phyloP scores from a whole-genome alignment of 2,888 invertebrate genomes.

The Meta bourneti region DNA sequence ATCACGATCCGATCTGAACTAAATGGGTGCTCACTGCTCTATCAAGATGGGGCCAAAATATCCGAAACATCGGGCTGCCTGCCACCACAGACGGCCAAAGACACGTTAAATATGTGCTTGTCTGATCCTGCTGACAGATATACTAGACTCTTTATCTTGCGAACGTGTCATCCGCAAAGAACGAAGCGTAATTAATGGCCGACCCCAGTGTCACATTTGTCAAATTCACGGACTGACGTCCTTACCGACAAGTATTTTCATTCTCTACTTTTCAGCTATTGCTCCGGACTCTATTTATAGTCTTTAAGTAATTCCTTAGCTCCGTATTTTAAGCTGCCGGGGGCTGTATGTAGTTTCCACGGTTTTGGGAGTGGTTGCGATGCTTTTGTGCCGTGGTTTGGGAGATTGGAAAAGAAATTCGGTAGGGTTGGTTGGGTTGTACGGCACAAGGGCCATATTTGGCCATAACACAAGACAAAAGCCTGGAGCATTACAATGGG shows the following conservation, averaged over 20 bases:
- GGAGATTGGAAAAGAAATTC: too few relatives aligned
- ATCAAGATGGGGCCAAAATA: conserved; percentile 44
- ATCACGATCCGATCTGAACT: conserved; percentile 7
- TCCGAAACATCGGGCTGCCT: conserved; percentile 8
- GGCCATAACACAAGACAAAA: too few relatives aligned
- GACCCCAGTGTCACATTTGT: conserved; percentile 51
- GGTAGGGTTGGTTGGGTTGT: too few relatives aligned
- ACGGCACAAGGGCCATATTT: too few relatives aligned
- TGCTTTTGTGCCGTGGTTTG: too few relatives aligned
- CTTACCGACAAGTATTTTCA: conserved; percentile 32
- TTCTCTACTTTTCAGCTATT: conserved; percentile 35
- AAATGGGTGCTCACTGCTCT: conserved; percentile 24
- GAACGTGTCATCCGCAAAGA: conserved; percentile 36
- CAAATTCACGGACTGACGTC: conserved; percentile 39
- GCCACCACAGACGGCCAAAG: conserved; percentile 18
- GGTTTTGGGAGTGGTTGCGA: neutral
- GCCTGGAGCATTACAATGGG: too few relatives aligned
- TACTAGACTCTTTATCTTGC: conserved; percentile 22
- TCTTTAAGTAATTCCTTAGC: conserved; percentile 9
- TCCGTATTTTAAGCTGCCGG: neutral
- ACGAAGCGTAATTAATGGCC: conserved; percentile 36
- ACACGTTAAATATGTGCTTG: conserved; percentile 53
- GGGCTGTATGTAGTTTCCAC: neutral
- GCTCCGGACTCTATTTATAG: conserved; percentile 41
- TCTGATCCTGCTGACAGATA: conserved; percentile 54